phyloP scores from a whole-genome alignment of 2,888 invertebrate genomes.

The Eupithecia exiguata region DNA sequence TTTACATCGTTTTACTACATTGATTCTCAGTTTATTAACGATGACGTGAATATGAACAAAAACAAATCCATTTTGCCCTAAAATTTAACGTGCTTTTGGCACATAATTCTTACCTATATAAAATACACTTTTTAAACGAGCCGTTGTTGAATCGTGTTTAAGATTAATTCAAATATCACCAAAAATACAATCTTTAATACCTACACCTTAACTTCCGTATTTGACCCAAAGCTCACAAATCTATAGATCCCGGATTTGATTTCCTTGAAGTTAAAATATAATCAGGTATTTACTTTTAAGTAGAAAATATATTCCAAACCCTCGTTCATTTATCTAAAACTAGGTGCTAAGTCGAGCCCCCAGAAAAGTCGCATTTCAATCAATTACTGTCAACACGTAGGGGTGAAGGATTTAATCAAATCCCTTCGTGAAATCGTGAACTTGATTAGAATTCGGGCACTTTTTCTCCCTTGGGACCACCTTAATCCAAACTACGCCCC shows the following conservation, averaged over 20 bases:
- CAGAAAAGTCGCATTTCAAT: constrained; percentile 65
- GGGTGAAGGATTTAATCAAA: constrained; percentile 80
- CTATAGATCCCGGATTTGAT: not conserved
- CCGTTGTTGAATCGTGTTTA: not conserved
- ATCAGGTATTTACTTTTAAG: not conserved
- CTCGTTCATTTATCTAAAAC: constrained; percentile 25
- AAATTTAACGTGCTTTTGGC: not conserved
- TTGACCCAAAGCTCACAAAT: not conserved
- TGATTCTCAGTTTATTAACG: not conserved
- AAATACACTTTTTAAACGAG: not conserved
- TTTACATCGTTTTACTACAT: not conserved
- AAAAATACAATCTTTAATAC: not conserved
- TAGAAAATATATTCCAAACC: not conserved
- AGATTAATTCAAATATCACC: not conserved
- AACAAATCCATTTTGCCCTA: not conserved
- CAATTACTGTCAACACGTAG: constrained; percentile 80
- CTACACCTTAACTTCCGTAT: not conserved
- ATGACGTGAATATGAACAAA: not conserved
- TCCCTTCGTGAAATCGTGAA: constrained; percentile 60
- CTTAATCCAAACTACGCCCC: constrained; percentile 77
- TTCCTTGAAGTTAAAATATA: not conserved
- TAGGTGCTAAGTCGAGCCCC: constrained; percentile 41
- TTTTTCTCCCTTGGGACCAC: constrained; percentile 70
- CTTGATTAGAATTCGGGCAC: constrained; percentile 74
- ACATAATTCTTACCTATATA: not conserved